Evolutionary conservation across 2,888 invertebrate genomes (phyloP).

Genomic region (Idaea biselata): DNA sequence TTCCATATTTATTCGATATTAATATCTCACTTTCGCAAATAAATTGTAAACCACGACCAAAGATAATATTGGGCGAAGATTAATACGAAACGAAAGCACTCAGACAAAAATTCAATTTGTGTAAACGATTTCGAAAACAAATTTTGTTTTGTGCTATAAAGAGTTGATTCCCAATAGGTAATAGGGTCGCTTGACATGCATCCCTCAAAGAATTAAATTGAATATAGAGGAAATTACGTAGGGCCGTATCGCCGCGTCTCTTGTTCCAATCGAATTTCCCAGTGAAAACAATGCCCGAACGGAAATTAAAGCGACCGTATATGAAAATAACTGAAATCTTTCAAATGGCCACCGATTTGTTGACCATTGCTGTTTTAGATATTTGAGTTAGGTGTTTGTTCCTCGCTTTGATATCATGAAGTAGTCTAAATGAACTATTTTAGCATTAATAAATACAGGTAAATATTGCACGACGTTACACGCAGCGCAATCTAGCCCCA

Average conservation of each 20-base stretch:
- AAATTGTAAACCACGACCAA: neutral
- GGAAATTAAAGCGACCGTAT: conserved; percentile 73
- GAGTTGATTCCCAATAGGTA: conserved; percentile 44
- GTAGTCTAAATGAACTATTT: neutral
- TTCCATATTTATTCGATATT: conserved; percentile 9
- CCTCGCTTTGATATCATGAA: neutral
- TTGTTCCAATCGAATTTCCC: conserved; percentile 69
- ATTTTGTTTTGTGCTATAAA: conserved; percentile 49
- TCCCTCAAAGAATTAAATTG: conserved; percentile 69
- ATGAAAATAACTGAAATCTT: conserved; percentile 59
- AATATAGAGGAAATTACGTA: conserved; percentile 74
- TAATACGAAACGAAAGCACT: conserved; percentile 27
- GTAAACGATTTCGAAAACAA: conserved; percentile 45
- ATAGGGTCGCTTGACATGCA: conserved; percentile 54
- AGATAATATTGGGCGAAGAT: conserved; percentile 26
- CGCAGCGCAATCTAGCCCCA: no score
- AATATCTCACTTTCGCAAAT: neutral
- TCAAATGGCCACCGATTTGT: conserved; percentile 52
- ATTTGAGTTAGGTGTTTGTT: conserved; percentile 1
- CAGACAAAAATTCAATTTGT: conserved; percentile 30
- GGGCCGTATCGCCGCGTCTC: conserved; percentile 63
- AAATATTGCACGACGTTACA: no score
- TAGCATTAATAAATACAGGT: no score
- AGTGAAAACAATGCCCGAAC: conserved; percentile 71
- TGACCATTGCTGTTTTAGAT: conserved; percentile 20